phyloP scores from a whole-genome alignment of 2,888 invertebrate species.

The Teinopalpus imperialis region DNA sequence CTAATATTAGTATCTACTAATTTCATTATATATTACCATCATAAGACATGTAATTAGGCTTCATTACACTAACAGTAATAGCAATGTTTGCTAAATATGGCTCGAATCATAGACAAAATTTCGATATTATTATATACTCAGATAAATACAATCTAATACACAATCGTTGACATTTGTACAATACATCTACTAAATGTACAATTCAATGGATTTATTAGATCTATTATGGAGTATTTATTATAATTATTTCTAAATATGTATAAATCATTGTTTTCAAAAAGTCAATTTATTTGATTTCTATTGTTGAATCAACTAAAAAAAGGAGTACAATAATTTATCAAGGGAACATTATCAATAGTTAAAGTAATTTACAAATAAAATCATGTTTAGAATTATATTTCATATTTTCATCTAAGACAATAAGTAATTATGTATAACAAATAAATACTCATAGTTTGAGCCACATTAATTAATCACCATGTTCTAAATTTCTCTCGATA shows the following conservation, averaged over 20 bases:
- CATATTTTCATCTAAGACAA: constrained; percentile 7
- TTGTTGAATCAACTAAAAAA: background rate
- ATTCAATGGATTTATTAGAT: constrained; percentile 15
- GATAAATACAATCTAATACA: constrained; percentile 27
- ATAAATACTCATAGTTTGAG: constrained; percentile 20
- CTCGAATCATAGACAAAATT: constrained; percentile 64
- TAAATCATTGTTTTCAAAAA: constrained; percentile 20
- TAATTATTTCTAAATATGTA: constrained; percentile 14
- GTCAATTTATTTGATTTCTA: constrained; percentile 17
- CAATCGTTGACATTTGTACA: constrained; percentile 29
- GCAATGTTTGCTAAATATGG: constrained; percentile 51
- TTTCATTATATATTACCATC: constrained; percentile 51
- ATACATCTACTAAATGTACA: constrained; percentile 22
- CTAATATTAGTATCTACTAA: constrained; percentile 50
- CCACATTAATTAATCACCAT: constrained; percentile 2
- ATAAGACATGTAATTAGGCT: constrained; percentile 79
- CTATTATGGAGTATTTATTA: constrained; percentile 17
- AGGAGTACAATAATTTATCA: background rate
- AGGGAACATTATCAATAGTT: background rate
- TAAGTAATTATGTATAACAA: no score
- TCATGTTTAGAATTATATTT: constrained; percentile 12
- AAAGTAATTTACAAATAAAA: constrained; percentile 13
- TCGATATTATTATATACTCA: constrained; percentile 28
- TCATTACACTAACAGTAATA: constrained; percentile 46
- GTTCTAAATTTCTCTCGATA: constrained; percentile 20